Evolutionary conservation across 1,140 invertebrate species (phyloP), one percentile per base, ranked within the genome.

Genomic region (Zophobas atratus): DNA sequence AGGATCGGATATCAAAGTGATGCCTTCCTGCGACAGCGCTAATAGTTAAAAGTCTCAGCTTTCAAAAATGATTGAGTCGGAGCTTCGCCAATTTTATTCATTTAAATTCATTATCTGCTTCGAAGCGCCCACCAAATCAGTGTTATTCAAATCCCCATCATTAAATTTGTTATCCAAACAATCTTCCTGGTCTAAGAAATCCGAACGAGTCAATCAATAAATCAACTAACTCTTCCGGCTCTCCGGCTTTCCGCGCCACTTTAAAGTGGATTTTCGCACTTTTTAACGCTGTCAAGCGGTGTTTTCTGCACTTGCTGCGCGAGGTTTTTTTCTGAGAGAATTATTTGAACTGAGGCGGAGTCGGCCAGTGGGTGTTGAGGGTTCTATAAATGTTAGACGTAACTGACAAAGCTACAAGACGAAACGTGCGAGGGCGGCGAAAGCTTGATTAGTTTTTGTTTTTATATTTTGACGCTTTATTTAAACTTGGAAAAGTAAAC

Each of bases 151-250:
- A 51, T 51, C 39, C 39, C 33, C 38, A 73, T 73, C 71, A 57
- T 73, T 73, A 73, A 73, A 73, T 73, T 73, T 73, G 71, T 57
- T 73, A 53, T 57, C 36, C 71, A 73, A 73, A 73, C 55, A 73
- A 73, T 73, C 71, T 73, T 53, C 55, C 55, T 73, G 41, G 71
- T 55, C 55, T 73, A 57, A 57, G 71, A 57, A 73, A 55, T 55
- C 34, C 43, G 55, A 57, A 43, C 38, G 55, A 73, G 71, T 73
- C 71, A 73, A 55, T 73, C 71, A 73, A 73, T 73, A 73, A 73
- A 73, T 73, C 71, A 73, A 43, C 35, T 57, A 73, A 73, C 20
- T 73, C 55, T 6, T 53, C 6, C 48, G 20, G 39, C 8, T 53
- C 43, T 57, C 55, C 71, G 55, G 55, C 55, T 73, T 73, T 73